phyloP scores from a whole-genome alignment of 2,797 vertebrate species.

The Poeciliopsis infans region DNA sequence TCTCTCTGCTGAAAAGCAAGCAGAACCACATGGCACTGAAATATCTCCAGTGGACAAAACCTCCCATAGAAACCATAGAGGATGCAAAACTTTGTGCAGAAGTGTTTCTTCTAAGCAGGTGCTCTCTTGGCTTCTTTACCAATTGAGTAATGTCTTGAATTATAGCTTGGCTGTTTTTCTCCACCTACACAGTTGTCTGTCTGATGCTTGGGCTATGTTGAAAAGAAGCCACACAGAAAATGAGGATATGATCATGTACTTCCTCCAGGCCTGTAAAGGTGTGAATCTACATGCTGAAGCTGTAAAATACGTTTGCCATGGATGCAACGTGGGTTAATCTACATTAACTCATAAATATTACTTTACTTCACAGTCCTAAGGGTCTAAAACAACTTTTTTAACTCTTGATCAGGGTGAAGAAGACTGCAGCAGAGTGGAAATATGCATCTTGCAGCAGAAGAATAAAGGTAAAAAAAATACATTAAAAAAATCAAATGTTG shows the following conservation, averaged over 20 bases:
- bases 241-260: constrained; percentile 36
- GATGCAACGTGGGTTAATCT: constrained; percentile 28
- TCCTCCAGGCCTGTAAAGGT: constrained; percentile 48
- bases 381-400: neutral
- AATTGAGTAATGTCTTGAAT: neutral
- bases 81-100: constrained; percentile 63
- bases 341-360: constrained; percentile 2
- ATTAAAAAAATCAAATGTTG: neutral
- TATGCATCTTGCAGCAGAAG: neutral
- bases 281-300: constrained; percentile 44
- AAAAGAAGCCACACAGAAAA: constrained; percentile 47
- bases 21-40: constrained; percentile 51
- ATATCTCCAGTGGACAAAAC: constrained; percentile 63
- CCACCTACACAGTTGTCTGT: constrained; percentile 39
- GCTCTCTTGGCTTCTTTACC: neutral
- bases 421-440: neutral
- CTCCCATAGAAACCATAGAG: constrained; percentile 49
- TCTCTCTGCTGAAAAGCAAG: constrained; percentile 57
- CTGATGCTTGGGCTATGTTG: constrained; percentile 58
- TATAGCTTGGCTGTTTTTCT: neutral
- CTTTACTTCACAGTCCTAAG: neutral
- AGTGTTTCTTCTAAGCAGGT: constrained; percentile 47
- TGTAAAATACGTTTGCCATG: constrained; percentile 39
- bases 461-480: constrained; percentile 30
- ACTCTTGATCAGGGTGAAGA: constrained; percentile 30